A percentile compares a stretch with the other conserved stretches of the same genome.
Conservation (phyloP, 2,113 vertebrate genomes). For the Phalacrocorax aristotelis region DNA sequence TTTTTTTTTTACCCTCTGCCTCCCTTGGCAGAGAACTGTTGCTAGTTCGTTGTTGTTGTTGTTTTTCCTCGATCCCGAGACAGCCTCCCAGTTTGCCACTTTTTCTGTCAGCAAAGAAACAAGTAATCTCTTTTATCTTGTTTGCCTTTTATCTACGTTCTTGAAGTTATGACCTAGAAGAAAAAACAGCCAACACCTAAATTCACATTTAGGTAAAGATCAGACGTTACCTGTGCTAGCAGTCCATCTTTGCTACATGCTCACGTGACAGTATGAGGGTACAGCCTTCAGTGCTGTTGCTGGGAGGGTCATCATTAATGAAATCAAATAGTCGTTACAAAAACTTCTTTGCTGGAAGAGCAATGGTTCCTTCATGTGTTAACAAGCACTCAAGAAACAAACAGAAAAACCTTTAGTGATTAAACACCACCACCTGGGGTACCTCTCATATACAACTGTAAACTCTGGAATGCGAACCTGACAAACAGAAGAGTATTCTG, state of each 20-base stretch:
- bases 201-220: neutral
- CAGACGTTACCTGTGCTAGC: neutral
- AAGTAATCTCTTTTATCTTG: neutral
- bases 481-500: neutral
- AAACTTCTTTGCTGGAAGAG: neutral
- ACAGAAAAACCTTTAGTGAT: neutral
- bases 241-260: neutral
- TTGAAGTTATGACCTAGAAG: neutral
- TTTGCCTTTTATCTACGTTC: neutral
- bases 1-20: neutral
- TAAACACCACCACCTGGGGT: neutral
- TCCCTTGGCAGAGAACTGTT: neutral
- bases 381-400: neutral
- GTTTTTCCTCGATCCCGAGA: neutral
- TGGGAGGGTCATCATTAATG: neutral
- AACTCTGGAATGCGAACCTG: neutral
- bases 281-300: neutral
- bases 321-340: fast-evolving
- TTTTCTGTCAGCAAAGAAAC: neutral
- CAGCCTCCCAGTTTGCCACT: neutral
- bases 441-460: neutral
- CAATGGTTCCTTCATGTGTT: neutral
- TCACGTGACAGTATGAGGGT: neutral
- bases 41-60: neutral
- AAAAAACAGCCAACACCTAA: neutral